Evolutionary conservation across 2,888 invertebrate genomes (phyloP).

Genomic region (Calameuta idolon): DNA sequence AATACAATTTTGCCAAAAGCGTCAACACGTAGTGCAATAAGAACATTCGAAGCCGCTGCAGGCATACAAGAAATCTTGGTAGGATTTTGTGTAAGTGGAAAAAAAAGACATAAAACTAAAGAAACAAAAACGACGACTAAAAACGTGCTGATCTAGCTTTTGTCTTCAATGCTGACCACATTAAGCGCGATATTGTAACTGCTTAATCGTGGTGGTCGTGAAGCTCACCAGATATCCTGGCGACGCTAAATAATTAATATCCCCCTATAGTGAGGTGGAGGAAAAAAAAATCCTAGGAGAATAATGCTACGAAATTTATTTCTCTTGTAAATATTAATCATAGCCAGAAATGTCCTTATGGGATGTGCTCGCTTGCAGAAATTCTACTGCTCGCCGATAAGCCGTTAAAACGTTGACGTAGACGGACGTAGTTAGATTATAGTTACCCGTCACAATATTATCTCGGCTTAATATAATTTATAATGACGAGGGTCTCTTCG

Average conservation of each 20-base stretch:
- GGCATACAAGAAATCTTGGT: background rate
- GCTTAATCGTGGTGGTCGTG: background rate
- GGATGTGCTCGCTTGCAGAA: background rate
- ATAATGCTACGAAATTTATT: background rate
- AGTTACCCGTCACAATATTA: conserved; percentile 2
- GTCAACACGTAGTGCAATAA: background rate
- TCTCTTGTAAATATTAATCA: background rate
- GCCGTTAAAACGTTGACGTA: conserved; percentile 7
- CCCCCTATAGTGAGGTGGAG: background rate
- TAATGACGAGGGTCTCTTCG: conserved; percentile 5
- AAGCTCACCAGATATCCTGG: background rate
- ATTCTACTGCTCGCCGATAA: conserved; percentile 5
- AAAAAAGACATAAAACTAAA: conserved; percentile 46
- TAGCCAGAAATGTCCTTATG: background rate
- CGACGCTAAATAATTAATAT: background rate
- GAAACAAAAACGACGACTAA: conserved; percentile 62
- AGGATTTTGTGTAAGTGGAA: conserved; percentile 8
- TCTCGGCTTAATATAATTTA: conserved; percentile 2
- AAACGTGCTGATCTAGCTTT: conserved; percentile 48
- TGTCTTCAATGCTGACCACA: conserved; percentile 46
- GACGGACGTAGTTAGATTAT: background rate
- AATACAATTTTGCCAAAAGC: background rate
- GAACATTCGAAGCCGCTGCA: background rate
- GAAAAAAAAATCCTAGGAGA: background rate
- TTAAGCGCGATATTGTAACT: conserved; percentile 22